These are phyloP conservation scores for Eubucco bourcierii DNA, from an alignment of 2,113 vertebrate genomes.

Conservation along the genomic window DNA sequence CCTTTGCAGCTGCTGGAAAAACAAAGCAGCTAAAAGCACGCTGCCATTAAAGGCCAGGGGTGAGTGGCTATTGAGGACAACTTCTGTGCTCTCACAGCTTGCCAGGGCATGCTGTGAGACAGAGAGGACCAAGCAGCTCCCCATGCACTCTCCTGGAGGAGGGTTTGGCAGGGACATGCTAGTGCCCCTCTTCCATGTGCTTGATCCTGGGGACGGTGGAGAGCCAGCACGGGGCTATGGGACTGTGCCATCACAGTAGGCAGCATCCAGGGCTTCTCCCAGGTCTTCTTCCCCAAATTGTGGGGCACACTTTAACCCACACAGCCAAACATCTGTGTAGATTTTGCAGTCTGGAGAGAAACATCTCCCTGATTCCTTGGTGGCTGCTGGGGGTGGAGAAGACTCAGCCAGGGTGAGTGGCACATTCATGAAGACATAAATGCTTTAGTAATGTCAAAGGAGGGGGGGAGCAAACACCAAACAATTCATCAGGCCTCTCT, in stretches of 20 bases:
- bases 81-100: neutral
- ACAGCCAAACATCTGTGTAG: fast-evolving
- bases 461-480: neutral
- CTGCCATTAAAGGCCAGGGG: neutral
- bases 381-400: neutral
- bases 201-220: neutral
- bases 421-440: neutral
- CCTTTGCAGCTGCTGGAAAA: neutral
- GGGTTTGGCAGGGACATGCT: neutral
- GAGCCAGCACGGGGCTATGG: fast-evolving
- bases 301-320: neutral
- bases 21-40: neutral
- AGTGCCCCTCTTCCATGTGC: fast-evolving
- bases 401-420: neutral
- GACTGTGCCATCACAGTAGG: neutral
- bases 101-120: neutral
- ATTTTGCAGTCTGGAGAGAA: neutral
- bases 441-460: neutral
- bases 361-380: neutral
- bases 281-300: neutral
- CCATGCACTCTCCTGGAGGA: neutral
- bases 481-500: neutral
- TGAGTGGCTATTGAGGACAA: neutral
- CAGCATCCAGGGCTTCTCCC: neutral
- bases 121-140: neutral